These are phyloP conservation scores for Heliconius charithonia DNA, from an alignment of 2,888 invertebrate species.

Conservation along the genomic window DNA sequence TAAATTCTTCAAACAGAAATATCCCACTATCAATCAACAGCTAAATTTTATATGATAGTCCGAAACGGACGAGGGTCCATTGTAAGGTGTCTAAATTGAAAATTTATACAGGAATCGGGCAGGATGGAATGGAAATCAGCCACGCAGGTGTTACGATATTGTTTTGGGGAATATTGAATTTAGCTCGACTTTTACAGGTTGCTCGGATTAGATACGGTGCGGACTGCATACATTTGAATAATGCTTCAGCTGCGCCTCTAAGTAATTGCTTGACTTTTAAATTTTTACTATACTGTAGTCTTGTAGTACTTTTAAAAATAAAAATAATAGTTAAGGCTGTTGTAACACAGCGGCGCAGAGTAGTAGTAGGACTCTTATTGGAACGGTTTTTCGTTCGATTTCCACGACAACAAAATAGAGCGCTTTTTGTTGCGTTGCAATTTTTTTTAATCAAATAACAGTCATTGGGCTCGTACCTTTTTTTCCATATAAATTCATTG, in stretches of 20 bases:
- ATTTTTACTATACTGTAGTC: conserved; percentile 10
- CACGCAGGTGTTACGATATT: conserved; percentile 68
- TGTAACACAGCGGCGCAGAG: too few relatives aligned
- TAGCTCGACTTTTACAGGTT: conserved; percentile 67
- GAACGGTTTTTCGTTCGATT: too few relatives aligned
- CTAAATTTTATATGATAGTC: conserved; percentile 43
- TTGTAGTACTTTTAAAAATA: not conserved
- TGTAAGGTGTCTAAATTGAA: conserved; percentile 64
- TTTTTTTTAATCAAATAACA: too few relatives aligned
- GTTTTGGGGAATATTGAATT: conserved; percentile 74
- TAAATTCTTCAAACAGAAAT: conserved; percentile 2
- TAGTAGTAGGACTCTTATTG: too few relatives aligned
- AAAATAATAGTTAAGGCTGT: too few relatives aligned
- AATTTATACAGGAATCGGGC: conserved; percentile 63
- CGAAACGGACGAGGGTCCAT: conserved; percentile 50
- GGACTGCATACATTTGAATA: conserved; percentile 51
- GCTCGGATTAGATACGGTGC: conserved; percentile 63
- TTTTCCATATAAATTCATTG: too few relatives aligned
- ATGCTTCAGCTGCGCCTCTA: conserved; percentile 45
- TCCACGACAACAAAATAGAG: too few relatives aligned
- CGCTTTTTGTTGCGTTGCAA: too few relatives aligned
- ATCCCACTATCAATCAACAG: conserved; percentile 35
- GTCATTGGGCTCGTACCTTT: too few relatives aligned
- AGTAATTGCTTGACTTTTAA: conserved; percentile 37
- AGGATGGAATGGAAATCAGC: conserved; percentile 60